These are phyloP conservation scores for Taurulus bubalis DNA, from an alignment of 2,113 vertebrate species.

Conservation along the genomic window DNA sequence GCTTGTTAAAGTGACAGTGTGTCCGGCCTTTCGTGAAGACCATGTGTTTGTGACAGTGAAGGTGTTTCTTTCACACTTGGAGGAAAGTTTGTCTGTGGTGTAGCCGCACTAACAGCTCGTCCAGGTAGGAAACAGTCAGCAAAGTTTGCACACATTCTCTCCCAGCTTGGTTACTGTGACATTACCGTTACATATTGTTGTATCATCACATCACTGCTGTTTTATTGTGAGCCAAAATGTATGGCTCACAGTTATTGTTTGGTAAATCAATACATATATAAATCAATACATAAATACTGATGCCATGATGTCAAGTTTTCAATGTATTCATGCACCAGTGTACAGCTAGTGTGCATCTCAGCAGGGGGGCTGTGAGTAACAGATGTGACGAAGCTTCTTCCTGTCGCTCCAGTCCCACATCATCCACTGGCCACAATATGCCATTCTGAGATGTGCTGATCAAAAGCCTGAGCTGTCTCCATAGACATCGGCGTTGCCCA, in stretches of 20 bases:
- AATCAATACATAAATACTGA: conserved; percentile 12
- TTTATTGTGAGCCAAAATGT: neutral
- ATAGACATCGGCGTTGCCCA: conserved; percentile 47
- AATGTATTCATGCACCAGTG: conserved; percentile 43
- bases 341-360: conserved; percentile 36
- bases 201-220: neutral
- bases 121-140: neutral
- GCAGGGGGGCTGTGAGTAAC: conserved; percentile 54
- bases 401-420: conserved; percentile 69
- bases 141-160: neutral
- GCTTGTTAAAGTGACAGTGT: conserved; percentile 29
- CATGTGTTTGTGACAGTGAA: conserved; percentile 32
- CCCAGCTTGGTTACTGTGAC: neutral
- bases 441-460: conserved; percentile 72
- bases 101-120: neutral
- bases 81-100: conserved; percentile 19
- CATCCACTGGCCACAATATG: conserved; percentile 70
- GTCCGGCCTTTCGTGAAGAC: conserved; percentile 12
- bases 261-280: conserved; percentile 16
- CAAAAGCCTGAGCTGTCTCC: conserved; percentile 74
- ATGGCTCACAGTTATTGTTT: neutral
- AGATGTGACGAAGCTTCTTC: conserved; percentile 66
- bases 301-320: conserved; percentile 20
- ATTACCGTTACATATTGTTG: neutral
- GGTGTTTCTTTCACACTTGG: neutral